Evolutionary conservation across 2,888 invertebrate species (phyloP).

Genomic region (Drosophila quasianomalipes): DNA sequence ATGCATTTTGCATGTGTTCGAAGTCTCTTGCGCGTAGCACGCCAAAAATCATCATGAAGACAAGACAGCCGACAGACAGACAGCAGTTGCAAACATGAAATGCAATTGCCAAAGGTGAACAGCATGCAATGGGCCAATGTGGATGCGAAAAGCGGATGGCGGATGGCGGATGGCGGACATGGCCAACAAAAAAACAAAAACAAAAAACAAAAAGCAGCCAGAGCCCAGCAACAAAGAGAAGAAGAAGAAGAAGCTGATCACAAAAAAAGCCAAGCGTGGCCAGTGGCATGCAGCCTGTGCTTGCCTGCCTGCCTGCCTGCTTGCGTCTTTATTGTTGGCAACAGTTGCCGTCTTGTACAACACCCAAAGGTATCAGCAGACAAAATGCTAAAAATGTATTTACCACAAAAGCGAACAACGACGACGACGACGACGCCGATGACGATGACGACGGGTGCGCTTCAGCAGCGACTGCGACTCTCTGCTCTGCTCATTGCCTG

Average conservation of each 20-base stretch:
- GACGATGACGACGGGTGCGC: constrained; percentile 33
- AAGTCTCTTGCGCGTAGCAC: constrained; percentile 60
- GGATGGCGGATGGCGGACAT: constrained; percentile 31
- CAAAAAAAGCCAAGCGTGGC: constrained; percentile 54
- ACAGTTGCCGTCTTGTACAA: constrained; percentile 71
- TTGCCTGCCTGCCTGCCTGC: constrained; percentile 32
- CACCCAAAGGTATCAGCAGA: constrained; percentile 82
- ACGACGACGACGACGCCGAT: constrained; percentile 20
- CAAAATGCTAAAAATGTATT: constrained; percentile 83
- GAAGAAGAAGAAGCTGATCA: constrained; percentile 21
- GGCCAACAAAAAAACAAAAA: constrained; percentile 19
- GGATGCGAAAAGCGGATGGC: neutral
- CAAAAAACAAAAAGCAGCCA: constrained; percentile 7
- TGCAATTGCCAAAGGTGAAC: constrained; percentile 69
- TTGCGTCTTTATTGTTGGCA: constrained; percentile 74
- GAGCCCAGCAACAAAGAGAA: constrained; percentile 11
- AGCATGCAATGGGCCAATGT: constrained; percentile 64
- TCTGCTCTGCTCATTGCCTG: constrained; percentile 63
- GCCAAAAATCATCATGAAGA: constrained; percentile 62
- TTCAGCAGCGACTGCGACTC: constrained; percentile 30
- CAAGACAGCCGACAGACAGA: constrained; percentile 2
- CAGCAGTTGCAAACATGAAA: constrained; percentile 47
- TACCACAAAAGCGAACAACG: constrained; percentile 69
- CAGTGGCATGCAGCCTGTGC: constrained; percentile 70
- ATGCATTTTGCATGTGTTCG: constrained; percentile 69